Conservation (phyloP, 2,888 invertebrate species). For the Euzetes globulus region DNA sequence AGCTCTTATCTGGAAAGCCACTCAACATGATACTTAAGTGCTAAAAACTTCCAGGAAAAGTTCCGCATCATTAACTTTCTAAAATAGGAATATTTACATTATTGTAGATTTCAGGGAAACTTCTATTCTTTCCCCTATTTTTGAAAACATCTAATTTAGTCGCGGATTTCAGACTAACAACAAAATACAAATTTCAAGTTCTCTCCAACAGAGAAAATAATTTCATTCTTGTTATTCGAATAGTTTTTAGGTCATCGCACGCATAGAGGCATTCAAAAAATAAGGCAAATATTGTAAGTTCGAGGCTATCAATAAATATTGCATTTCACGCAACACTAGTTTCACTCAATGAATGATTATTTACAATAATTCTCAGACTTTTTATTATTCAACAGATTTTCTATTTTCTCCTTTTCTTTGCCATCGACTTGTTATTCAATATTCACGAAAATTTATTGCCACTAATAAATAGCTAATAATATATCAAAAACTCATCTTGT, state of each 20-base stretch:
- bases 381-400: neutral
- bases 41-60: too few species aligned
- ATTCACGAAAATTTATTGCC: too few species aligned
- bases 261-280: neutral
- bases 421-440: too few species aligned
- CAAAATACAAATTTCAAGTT: neutral
- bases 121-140: too few species aligned
- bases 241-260: constrained; percentile 10
- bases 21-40: too few species aligned
- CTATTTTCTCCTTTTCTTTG: neutral
- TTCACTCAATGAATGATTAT: neutral
- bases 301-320: neutral
- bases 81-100: too few species aligned
- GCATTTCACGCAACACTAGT: neutral
- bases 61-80: too few species aligned
- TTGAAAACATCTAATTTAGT: too few species aligned
- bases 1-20: too few species aligned
- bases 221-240: neutral
- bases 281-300: neutral
- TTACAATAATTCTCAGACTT: neutral
- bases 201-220: neutral
- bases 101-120: too few species aligned
- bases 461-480: neutral
- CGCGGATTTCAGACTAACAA: neutral
- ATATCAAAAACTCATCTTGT: neutral